Evolutionary conservation across 2,113 vertebrate genomes (phyloP).

Genomic region (Anarhynchus alexandrinus): DNA sequence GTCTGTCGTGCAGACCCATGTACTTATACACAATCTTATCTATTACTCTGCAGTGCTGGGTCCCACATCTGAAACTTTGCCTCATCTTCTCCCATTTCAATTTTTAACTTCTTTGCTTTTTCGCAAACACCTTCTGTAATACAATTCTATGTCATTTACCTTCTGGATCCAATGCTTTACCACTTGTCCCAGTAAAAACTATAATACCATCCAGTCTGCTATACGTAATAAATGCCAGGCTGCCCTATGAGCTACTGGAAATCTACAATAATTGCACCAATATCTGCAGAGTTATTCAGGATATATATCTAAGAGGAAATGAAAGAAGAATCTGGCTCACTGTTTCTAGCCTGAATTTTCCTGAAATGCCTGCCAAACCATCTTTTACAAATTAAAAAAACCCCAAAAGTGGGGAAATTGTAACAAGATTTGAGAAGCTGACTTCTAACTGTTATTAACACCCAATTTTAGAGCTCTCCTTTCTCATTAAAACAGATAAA

Average conservation of each 20-base stretch:
- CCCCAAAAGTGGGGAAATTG: not conserved
- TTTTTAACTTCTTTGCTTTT: not conserved
- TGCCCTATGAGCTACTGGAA: not conserved
- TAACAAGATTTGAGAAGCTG: not conserved
- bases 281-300: not conserved
- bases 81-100: not conserved
- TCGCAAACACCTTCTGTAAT: not conserved
- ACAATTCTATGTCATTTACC: not conserved
- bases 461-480: not conserved
- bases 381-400: not conserved
- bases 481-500: not conserved
- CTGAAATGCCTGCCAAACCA: not conserved
- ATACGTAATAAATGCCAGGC: accelerated
- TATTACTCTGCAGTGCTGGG: not conserved
- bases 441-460: not conserved
- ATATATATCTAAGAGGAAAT: not conserved
- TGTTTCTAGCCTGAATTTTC: not conserved
- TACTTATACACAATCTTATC: not conserved
- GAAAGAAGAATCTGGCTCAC: not conserved
- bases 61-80: not conserved
- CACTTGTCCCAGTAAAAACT: not conserved
- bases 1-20: accelerated
- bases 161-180: not conserved
- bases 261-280: not conserved
- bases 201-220: accelerated